Evolutionary conservation across 2,888 invertebrate species (phyloP), one percentile per base, ranked within the genome.

Genomic region (Bhutanitis thaidina): DNA sequence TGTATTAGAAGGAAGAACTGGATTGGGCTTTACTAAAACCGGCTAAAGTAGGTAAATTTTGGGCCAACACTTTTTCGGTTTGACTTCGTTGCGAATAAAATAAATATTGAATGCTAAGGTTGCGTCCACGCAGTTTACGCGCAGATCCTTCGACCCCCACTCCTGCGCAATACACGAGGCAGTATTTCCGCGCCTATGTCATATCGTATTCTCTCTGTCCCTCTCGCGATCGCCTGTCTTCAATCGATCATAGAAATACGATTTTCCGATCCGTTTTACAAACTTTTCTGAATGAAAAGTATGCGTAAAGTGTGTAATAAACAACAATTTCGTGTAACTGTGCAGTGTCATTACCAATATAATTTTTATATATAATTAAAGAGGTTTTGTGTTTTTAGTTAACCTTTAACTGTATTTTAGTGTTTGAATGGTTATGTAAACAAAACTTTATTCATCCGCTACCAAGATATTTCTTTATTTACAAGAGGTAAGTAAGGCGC

Each of bases 231-330:
- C 74, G 77, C 79, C 77, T 74, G 73, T 74, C 76, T 75, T 74
- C 74, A 62, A 74, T 71, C 64, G 67, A 67, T 66, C 65, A 64
- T 71, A 67, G 73, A 74, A 20, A 67, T 71, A 71, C 69, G 61
- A 58, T 72, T 69, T 71, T 67, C 66, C 72, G 67, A 77, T 69
- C 71, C 66, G 73, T 77, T 83, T 75, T 64, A 68, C 74, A 65
- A 59, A 69, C 79, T 86, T 86, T 86, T 84, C 84, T 85, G 67
- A 81, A 84, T 85, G 86, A 87, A 86, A 86, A 87, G 82, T 77
- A 56, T 56, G 69, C 64, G 67, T 67, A 62, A 61, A 77, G 72
- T 71, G 68, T 34, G 43, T 36, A 34, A 49, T 32, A 20, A 29
- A 47, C 2, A 13, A 29, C 39, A 43, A 38, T 40, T 35, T 13